phyloP scores from a whole-genome alignment of 2,888 invertebrate genomes.

The Sturmia bella region DNA sequence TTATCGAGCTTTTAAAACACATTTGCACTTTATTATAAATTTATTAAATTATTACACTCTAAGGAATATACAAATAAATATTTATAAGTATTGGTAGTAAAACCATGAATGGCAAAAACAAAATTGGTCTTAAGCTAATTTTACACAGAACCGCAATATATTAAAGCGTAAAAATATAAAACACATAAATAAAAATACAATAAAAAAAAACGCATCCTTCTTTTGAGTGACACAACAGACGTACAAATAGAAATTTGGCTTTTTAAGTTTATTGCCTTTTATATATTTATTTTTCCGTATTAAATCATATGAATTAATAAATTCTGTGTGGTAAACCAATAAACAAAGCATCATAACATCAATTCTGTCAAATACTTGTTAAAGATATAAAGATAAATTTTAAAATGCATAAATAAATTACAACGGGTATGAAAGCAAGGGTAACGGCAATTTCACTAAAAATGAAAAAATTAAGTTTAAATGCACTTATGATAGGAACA shows the following conservation, averaged over 20 bases:
- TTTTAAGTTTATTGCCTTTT: neutral
- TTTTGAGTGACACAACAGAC: neutral
- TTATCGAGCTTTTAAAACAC: slow-evolving; percentile 15
- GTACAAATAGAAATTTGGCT: slow-evolving; percentile 5
- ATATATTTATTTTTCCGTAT: neutral
- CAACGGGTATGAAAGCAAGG: too few relatives aligned
- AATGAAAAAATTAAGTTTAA: too few relatives aligned
- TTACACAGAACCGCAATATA: slow-evolving; percentile 12
- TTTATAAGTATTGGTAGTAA: slow-evolving; percentile 20
- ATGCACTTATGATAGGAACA: too few relatives aligned
- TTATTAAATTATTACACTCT: slow-evolving; percentile 57
- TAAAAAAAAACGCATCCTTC: slow-evolving; percentile 7
- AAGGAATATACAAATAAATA: slow-evolving; percentile 42
- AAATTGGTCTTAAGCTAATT: slow-evolving; percentile 5
- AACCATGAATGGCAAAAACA: slow-evolving; percentile 2
- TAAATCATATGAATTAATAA: slow-evolving; percentile 35
- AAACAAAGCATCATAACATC: slow-evolving; percentile 33
- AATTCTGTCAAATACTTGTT: slow-evolving; percentile 5
- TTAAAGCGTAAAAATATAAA: neutral
- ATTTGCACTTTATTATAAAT: slow-evolving; percentile 32
- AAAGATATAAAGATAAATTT: neutral
- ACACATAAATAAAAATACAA: slow-evolving; percentile 1
- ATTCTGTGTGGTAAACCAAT: slow-evolving; percentile 40
- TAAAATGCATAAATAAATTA: too few relatives aligned
- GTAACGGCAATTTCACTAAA: too few relatives aligned